phyloP scores from a whole-genome alignment of 2,888 invertebrate species.

The Drosophila barbarae region DNA sequence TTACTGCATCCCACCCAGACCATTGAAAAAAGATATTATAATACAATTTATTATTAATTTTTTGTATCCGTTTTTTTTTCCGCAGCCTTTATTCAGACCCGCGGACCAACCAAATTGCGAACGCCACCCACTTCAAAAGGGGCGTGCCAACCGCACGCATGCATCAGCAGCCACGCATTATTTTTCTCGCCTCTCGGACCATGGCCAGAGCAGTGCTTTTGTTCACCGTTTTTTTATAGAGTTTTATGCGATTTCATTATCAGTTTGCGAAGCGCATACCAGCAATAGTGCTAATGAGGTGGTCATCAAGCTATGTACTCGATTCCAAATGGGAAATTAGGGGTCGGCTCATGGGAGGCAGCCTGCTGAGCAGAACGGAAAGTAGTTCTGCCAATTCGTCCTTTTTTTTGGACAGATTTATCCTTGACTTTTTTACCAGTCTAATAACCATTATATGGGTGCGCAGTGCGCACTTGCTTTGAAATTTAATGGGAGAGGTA shows the following conservation, averaged over 20 bases:
- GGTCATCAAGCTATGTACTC: conserved; percentile 1
- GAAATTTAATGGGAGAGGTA: no score
- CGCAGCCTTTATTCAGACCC: conserved; percentile 31
- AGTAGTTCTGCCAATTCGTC: not conserved
- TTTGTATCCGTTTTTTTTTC: conserved; percentile 34
- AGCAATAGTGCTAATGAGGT: conserved; percentile 18
- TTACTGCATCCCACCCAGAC: not conserved
- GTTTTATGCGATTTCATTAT: conserved; percentile 62
- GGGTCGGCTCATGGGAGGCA: not conserved
- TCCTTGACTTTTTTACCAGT: no score
- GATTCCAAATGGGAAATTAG: conserved; percentile 19
- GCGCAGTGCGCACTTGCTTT: no score
- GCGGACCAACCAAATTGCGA: conserved; percentile 57
- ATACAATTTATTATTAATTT: conserved; percentile 65
- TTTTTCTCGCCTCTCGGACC: conserved; percentile 17
- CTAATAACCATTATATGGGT: no score
- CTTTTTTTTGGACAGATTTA: no score
- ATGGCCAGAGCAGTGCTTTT: conserved; percentile 21
- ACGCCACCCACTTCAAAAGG: conserved; percentile 29
- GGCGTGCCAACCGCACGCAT: conserved; percentile 47
- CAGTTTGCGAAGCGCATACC: conserved; percentile 60
- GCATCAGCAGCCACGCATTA: conserved; percentile 29
- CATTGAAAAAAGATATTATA: conserved; percentile 61
- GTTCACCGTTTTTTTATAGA: conserved; percentile 23
- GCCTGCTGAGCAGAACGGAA: not conserved